These are phyloP conservation scores for Brachionus rubens DNA, from an alignment of 1,140 invertebrate genomes.

Conservation along the genomic window DNA sequence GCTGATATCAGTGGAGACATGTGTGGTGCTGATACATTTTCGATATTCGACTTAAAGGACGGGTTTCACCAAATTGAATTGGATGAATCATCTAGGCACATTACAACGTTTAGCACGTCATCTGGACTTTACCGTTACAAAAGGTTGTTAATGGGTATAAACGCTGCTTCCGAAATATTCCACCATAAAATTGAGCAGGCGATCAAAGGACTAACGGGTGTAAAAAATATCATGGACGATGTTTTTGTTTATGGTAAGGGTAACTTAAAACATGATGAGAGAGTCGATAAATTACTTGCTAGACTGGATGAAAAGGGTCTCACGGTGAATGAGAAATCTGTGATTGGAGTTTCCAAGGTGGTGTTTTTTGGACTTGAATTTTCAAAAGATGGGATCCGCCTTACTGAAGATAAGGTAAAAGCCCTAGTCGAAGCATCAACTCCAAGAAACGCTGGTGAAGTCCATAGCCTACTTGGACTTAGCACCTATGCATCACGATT, in stretches of 20 bases:
- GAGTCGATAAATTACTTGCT: conserved; percentile 49
- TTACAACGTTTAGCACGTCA: conserved; percentile 50
- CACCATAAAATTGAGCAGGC: conserved; percentile 47
- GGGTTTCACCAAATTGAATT: conserved; percentile 55
- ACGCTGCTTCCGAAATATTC: conserved; percentile 50
- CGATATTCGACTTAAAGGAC: conserved; percentile 59
- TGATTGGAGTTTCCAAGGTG: conserved; percentile 51
- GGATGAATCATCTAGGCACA: conserved; percentile 44
- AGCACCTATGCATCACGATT: conserved; percentile 49
- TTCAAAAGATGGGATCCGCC: conserved; percentile 50
- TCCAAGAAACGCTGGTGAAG: conserved; percentile 47
- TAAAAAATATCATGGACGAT: conserved; percentile 49
- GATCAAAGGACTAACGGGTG: conserved; percentile 47
- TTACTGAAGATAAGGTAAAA: conserved; percentile 55
- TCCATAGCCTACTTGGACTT: conserved; percentile 50
- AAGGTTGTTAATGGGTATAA: conserved; percentile 50
- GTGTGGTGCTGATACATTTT: conserved; percentile 58
- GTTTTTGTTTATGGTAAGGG: conserved; percentile 49
- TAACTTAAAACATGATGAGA: conserved; percentile 48
- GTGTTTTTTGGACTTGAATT: conserved; percentile 57
- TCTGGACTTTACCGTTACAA: conserved; percentile 50
- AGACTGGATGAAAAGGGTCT: conserved; percentile 49
- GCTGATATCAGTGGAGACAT: conserved; percentile 49
- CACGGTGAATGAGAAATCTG: conserved; percentile 56
- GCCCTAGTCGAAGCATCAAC: conserved; percentile 35